Conservation (phyloP, 1,140 invertebrate species). For the Delia radicum region DNA sequence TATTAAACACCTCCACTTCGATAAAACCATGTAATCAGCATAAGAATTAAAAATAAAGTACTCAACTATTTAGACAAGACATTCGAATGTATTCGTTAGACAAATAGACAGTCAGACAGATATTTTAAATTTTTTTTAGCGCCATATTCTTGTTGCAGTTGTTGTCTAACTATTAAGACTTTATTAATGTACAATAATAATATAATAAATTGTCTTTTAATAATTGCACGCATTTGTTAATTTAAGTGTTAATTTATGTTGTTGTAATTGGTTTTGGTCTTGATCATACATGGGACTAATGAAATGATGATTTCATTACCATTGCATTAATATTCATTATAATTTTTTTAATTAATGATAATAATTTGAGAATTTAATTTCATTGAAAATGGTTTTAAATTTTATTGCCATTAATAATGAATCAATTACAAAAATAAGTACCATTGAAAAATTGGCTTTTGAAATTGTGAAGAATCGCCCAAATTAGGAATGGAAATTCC, state of each 20-base stretch:
- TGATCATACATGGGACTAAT: no score
- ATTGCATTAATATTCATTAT: no score
- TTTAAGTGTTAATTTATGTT: conserved; percentile 24
- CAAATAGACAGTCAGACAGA: background rate
- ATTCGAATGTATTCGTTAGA: background rate
- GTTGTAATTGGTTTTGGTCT: conserved; percentile 12
- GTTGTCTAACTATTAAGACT: background rate
- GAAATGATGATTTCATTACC: no score
- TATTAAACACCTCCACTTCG: background rate
- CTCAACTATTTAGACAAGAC: background rate
- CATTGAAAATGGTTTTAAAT: no score
- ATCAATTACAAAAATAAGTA: no score
- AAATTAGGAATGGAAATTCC: no score
- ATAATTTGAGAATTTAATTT: no score
- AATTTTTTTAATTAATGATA: no score
- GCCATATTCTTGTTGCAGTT: background rate
- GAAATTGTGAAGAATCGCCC: no score
- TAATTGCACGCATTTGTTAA: conserved; percentile 22
- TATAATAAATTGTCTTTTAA: conserved; percentile 20
- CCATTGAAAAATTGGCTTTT: no score
- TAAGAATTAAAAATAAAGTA: background rate
- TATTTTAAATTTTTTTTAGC: conserved; percentile 12
- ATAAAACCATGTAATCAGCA: background rate
- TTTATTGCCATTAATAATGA: no score
- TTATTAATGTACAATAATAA: no score